Base-by-base conservation (phyloP, 2,797 vertebrate species). In the Sebastes umbrosus region DNA sequence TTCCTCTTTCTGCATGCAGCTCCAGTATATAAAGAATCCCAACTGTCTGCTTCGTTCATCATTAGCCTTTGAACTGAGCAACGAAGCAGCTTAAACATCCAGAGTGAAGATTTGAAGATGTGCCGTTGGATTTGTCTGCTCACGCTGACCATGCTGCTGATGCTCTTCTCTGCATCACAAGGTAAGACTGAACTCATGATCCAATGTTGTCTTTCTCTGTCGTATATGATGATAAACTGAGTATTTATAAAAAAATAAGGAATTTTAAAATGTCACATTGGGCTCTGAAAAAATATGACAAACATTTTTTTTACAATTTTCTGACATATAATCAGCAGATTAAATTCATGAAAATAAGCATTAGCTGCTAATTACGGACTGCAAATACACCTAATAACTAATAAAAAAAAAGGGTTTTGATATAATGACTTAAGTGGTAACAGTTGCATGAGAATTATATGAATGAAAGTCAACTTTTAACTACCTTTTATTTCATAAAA, bases 91-190 rank as follows among this genome's bases (percentile, higher is more conserved):
- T 6, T 18, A 3, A 34, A 43, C 66, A 39, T 67, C 59, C 71
- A 16, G 69, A 62, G 50, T 64, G 43, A 67, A 50, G 43, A 68
- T 36, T 4, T 54, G 6, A 90, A 72, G n/a, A 93, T 89, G 90
- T 25, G 75, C 39, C 65, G 76, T 4, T 75, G 82, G 78, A 59
- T 82, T 3, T 74, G 71, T 1, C 82, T 89, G 68, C 75, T 92
- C 77, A 9, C 8, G 9, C 31, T 93, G 68, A 58, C 46, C 4
- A 52, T 64, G 14, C 52, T 82, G 67, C 52, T 82, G 67, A 54
- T 82, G 78, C 6, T 88, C 58, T 1, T 74, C 50, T 65, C 39
- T 14, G 8, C 2, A 3, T 36, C 67, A 12, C 13, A 25, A 82
- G 88, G 90, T 75, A 69, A 57, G 6, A 54, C 46, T 54, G 7